Base-by-base conservation (phyloP, 2,797 vertebrate genomes). In the Denticeps clupeoides region DNA sequence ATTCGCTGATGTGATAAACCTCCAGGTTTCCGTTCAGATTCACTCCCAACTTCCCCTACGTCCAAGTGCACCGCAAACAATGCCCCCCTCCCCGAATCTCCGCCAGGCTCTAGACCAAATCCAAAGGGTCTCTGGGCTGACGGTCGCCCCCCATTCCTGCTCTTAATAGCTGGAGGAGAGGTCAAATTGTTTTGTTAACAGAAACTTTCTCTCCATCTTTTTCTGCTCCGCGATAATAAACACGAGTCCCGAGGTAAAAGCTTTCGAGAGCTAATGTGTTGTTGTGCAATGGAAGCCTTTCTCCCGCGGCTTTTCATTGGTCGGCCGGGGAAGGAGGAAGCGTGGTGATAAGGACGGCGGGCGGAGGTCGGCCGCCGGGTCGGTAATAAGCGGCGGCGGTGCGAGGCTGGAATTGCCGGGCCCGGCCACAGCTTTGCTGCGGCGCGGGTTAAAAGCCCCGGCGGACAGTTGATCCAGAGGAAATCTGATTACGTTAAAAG, bases 381-480 rank as follows among this genome's bases (percentile, higher is more conserved):
- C 79, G 73, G 72, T 67, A 60, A 38, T 26, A 55, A 65, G 65
- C 70, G 58, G 47, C 31, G 28, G 15, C 27, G 35, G 7, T 8
- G 8, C 32, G 35, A 4, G 32, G 8, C 7, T 1, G 45, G 56
- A 43, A 59, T 60, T 55, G 49, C 43, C 32, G 8, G 47, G 43
- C 23, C 45, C 29, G 77, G 87, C 86, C 82, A 80, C 82, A 77
- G 69, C 68, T 44, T 75, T 72, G 81, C 79, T 77, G 80, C n/a
- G n/a, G n/a, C 71, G 75, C 75, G 73, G 82, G 87, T 89, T 89
- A 86, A 88, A 89, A 87, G 85, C 83, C 80, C 69, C 73, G 83
- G 80, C 72, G 67, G 79, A 79, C 75, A 75, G 76, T 83, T 83
- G 80, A 21, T 21, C 35, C 35, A 10, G 18, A 18, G 16, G 35